phyloP scores from a whole-genome alignment of 2,113 vertebrate genomes.

The Eleginops maclovinus region DNA sequence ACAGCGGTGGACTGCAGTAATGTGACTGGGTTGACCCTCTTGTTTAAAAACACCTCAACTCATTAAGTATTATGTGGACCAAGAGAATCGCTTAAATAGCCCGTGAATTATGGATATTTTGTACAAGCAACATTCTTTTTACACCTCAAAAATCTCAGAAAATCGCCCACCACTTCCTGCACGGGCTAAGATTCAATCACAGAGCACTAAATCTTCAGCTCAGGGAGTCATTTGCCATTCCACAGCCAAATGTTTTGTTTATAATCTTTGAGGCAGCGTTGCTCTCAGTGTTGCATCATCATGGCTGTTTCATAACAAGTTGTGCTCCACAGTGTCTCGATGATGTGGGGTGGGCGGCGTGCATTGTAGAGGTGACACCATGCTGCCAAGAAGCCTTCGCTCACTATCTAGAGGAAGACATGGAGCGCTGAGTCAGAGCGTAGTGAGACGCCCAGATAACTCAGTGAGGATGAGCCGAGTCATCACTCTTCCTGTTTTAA shows the following conservation, averaged over 20 bases:
- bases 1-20: conserved; percentile 70
- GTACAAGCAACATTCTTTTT: conserved; percentile 50
- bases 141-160: conserved; percentile 58
- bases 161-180: conserved; percentile 65
- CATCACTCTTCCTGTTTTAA: conserved; percentile 77
- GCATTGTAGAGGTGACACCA: conserved; percentile 47
- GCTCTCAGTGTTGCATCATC: conserved; percentile 60
- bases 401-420: conserved; percentile 74
- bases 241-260: conserved; percentile 49
- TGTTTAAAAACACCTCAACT: conserved; percentile 78
- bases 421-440: conserved; percentile 74
- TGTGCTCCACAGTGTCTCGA: conserved; percentile 44
- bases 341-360: conserved; percentile 33
- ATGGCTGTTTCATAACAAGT: conserved; percentile 66
- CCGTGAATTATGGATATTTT: conserved; percentile 71
- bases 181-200: conserved; percentile 41
- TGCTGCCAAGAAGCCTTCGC: conserved; percentile 50
- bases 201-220: conserved; percentile 46
- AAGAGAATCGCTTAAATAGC: conserved; percentile 72
- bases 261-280: conserved; percentile 33
- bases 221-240: conserved; percentile 46
- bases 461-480: conserved; percentile 67
- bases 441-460: conserved; percentile 59
- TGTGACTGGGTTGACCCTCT: conserved; percentile 72
- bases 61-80: conserved; percentile 78